phyloP scores from a whole-genome alignment of 2,888 invertebrate genomes.

The Plagodis pulveraria region DNA sequence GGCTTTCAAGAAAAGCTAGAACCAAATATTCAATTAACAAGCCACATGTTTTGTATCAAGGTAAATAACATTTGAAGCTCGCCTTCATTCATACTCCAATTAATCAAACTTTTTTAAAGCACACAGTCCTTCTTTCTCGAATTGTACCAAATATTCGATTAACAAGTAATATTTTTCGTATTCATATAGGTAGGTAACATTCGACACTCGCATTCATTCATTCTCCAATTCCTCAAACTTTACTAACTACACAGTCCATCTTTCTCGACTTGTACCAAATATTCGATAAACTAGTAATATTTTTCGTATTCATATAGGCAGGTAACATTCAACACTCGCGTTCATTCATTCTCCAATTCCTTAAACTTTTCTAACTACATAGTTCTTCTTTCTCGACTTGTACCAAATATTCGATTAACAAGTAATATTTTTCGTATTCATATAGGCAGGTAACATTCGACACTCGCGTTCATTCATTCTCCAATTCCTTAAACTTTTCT shows the following conservation, averaged over 20 bases:
- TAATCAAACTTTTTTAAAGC: constrained; percentile 3
- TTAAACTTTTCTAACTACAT: constrained; percentile 3
- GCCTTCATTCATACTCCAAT: constrained; percentile 1
- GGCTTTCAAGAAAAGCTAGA: too few species aligned
- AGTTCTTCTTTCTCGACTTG: constrained; percentile 14
- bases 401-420: constrained; percentile 12
- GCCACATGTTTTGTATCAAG: too few species aligned
- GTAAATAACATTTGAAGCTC: too few species aligned
- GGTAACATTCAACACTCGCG: too few species aligned
- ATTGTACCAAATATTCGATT: constrained; percentile 15
- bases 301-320: too few species aligned
- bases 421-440: too few species aligned
- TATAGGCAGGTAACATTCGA: too few species aligned
- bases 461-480: not conserved
- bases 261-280: constrained; percentile 19
- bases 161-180: too few species aligned
- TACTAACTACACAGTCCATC: constrained; percentile 10
- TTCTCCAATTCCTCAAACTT: constrained; percentile 5
- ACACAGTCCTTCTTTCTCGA: constrained; percentile 15
- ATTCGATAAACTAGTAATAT: too few species aligned
- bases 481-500: constrained; percentile 3
- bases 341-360: constrained; percentile 5
- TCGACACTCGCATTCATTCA: not conserved
- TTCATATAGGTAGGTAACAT: too few species aligned
- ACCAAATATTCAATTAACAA: constrained; percentile 10